These are phyloP conservation scores for Champsocephalus esox DNA, from an alignment of 2,797 vertebrate species.

Conservation along the genomic window DNA sequence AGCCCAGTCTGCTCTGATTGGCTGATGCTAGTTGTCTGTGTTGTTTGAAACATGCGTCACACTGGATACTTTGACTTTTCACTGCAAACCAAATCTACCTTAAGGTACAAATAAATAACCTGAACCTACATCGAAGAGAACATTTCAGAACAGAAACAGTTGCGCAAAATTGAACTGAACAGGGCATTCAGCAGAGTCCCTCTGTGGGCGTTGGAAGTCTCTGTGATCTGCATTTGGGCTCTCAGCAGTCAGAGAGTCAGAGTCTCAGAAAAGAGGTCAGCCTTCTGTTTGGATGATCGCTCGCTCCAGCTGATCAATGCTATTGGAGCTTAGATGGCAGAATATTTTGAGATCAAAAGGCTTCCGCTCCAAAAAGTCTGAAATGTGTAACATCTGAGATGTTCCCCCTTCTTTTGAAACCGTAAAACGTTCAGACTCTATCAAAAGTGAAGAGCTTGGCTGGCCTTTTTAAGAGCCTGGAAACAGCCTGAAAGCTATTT, in stretches of 20 bases:
- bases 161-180: constrained; percentile 32
- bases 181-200: constrained; percentile 23
- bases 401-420: constrained; percentile 32
- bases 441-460: constrained; percentile 57
- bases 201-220: constrained; percentile 40
- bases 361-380: constrained; percentile 41
- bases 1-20: too few relatives aligned
- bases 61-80: too few relatives aligned
- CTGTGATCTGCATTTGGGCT: constrained; percentile 45
- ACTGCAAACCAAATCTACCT: too few relatives aligned
- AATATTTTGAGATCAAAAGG: constrained; percentile 54
- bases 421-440: constrained; percentile 50
- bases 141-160: constrained; percentile 8
- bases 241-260: constrained; percentile 42
- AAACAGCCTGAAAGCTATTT: constrained; percentile 21
- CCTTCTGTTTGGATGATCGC: constrained; percentile 58
- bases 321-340: constrained; percentile 41
- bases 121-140: background rate
- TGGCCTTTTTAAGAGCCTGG: constrained; percentile 40
- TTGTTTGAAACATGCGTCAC: too few relatives aligned
- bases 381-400: constrained; percentile 61
- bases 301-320: constrained; percentile 60
- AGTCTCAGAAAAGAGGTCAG: constrained; percentile 56
- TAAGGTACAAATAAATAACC: too few relatives aligned
- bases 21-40: too few relatives aligned